Evolutionary conservation across 2,797 vertebrate species (phyloP), one percentile per base, ranked within the genome.

Genomic region (Microctenopoma lineatum): DNA sequence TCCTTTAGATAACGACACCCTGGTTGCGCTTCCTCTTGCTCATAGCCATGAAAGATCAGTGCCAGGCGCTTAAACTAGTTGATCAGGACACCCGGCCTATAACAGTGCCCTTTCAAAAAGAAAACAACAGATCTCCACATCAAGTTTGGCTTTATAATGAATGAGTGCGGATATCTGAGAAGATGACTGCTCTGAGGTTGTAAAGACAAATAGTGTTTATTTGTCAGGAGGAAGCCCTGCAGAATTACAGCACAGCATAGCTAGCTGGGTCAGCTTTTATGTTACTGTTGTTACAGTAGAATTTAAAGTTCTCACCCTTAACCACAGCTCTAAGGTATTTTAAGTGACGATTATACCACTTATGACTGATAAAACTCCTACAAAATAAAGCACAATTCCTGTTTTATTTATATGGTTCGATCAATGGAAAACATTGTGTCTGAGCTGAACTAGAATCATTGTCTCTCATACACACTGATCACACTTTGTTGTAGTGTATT

Each of bases 81-180:
- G 14, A 50, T 50, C 58, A 65, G 61, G 66, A 84, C 64, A 76
- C 59, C 57, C 48, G 42, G 45, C 39, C 21, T 36, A 5, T 47
- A 27, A 52, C 72, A 62, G 34, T 63, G 60, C n/a, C 48, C 34
- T 18, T 32, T 29, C 36, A 39, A 50, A 69, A 61, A 11, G 8
- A 53, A 39, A 71, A 64, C 10, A 16, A n/a, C 26, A 66, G 15
- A 46, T 21, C 41, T 46, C 51, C 32, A 52, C 36, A 68, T 66
- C 34, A 18, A 16, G 46, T 34, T 4, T 59, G 1, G 32, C 45
- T 21, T 21, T 21, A 21, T 21, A 21, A 21, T 21, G 21, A 84
- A 90, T 86, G 71, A 77, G 86, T 89, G 81, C 75, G 80, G 74
- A 84, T 76, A 73, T 87, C 75, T 83, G 70, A 78, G 58, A 59